Conservation (phyloP, 2,113 vertebrate genomes). For the Labeo catla region DNA sequence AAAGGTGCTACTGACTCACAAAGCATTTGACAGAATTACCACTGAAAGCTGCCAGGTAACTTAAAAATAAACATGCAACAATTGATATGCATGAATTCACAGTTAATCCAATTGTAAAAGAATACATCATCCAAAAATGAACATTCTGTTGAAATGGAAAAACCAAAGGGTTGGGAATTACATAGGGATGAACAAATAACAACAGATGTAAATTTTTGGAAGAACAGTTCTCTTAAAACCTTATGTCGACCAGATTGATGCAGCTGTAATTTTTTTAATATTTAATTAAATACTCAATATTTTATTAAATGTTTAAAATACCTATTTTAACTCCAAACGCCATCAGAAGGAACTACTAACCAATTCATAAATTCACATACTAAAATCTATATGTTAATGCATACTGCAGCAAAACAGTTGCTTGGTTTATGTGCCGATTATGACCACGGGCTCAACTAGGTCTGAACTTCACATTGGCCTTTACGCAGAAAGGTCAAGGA, state of each 20-base stretch:
- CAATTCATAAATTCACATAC: neutral
- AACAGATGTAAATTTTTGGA: neutral
- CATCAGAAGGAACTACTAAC: neutral
- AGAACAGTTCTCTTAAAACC: neutral
- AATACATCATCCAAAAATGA: neutral
- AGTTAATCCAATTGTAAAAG: neutral
- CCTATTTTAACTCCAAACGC: neutral
- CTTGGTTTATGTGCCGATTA: neutral
- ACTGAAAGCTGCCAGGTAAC: neutral
- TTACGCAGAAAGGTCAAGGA: neutral
- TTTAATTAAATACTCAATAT: too few relatives aligned
- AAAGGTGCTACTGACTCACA: neutral
- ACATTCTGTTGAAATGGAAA: neutral
- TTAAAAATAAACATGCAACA: neutral
- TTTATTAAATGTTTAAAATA: too few relatives aligned
- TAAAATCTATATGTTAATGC: neutral
- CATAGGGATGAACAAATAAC: neutral
- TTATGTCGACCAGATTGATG: neutral
- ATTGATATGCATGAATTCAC: conserved; percentile 10
- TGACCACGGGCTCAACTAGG: neutral
- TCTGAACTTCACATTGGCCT: neutral
- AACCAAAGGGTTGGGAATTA: neutral
- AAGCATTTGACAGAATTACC: neutral
- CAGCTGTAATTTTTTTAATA: neutral
- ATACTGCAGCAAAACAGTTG: neutral